Evolutionary conservation across 2,113 vertebrate genomes (phyloP).

Genomic region (Platichthys stellatus): DNA sequence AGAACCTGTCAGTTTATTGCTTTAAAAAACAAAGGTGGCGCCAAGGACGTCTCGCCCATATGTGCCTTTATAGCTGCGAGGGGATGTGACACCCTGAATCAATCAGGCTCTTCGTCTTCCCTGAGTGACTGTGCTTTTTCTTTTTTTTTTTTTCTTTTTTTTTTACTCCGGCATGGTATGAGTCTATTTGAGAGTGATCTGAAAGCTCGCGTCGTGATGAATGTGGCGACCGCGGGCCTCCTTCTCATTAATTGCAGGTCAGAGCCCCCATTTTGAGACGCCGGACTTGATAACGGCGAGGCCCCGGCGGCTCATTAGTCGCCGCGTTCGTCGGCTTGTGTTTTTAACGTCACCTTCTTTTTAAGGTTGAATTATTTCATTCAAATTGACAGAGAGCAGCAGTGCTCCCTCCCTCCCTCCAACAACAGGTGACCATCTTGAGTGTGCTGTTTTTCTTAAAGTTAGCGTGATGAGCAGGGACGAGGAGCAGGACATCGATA

Average conservation of each 20-base stretch:
- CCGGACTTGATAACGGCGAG: slow-evolving; percentile 35
- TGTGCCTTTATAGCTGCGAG: slow-evolving; percentile 36
- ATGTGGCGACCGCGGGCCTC: slow-evolving; percentile 39
- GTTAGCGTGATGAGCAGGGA: slow-evolving; percentile 63
- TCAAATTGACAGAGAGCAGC: background rate
- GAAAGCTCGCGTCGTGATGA: slow-evolving; percentile 26
- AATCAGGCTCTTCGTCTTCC: slow-evolving; percentile 35
- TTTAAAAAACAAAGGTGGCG: slow-evolving; percentile 42
- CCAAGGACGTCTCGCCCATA: slow-evolving; percentile 64
- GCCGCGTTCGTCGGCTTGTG: slow-evolving; percentile 13
- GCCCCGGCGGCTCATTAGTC: slow-evolving; percentile 38
- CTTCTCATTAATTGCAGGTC: slow-evolving; percentile 65
- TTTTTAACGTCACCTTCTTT: slow-evolving; percentile 17
- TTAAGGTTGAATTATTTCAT: background rate
- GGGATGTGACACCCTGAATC: slow-evolving; percentile 28
- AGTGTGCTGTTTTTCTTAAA: slow-evolving; percentile 43
- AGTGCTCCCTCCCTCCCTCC: background rate
- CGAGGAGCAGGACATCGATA: slow-evolving; percentile 77
- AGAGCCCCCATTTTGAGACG: slow-evolving; percentile 56
- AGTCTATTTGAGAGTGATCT: slow-evolving; percentile 42
- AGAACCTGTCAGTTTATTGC: slow-evolving; percentile 29
- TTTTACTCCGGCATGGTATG: background rate
- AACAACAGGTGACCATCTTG: slow-evolving; percentile 60
- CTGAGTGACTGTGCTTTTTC: background rate
- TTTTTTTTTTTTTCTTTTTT: too few species aligned